Conservation (phyloP, 2,113 vertebrate species). For the Sylvilagus bachmani region DNA sequence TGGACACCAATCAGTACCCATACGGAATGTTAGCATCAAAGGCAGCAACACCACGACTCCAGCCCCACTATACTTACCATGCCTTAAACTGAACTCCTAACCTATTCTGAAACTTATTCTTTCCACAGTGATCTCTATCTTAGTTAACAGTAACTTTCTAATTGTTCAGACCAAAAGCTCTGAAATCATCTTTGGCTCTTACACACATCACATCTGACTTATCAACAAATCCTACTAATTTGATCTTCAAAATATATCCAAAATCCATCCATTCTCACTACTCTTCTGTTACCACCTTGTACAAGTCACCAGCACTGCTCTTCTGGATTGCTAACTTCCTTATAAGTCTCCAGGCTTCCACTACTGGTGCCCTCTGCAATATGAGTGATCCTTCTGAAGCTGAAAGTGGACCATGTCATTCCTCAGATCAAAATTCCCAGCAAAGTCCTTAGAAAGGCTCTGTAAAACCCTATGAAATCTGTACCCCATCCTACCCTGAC, state of each 20-base stretch:
- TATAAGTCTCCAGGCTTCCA: constrained; percentile 28
- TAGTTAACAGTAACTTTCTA: constrained; percentile 38
- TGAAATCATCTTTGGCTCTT: background rate
- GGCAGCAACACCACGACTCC: too few species aligned
- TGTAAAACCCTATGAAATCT: background rate
- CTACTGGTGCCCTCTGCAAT: background rate
- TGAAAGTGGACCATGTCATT: constrained; percentile 52
- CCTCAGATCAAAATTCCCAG: constrained; percentile 42
- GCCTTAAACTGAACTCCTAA: constrained; percentile 36
- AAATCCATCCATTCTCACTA: constrained; percentile 28
- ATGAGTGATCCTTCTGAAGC: constrained; percentile 22
- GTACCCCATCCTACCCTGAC: background rate
- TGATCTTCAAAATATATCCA: constrained; percentile 43
- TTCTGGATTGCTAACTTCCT: constrained; percentile 51
- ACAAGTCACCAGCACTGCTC: constrained; percentile 31
- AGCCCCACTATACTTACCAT: constrained; percentile 30
- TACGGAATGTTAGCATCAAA: too few species aligned
- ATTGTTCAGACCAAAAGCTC: constrained; percentile 47
- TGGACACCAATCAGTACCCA: too few species aligned
- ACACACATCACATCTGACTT: background rate
- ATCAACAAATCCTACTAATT: constrained; percentile 31
- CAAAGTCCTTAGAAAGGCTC: background rate
- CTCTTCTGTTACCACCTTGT: constrained; percentile 7
- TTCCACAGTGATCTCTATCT: background rate
- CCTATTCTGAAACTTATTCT: constrained; percentile 18